Conservation (phyloP, 2,888 invertebrate species). For the Tenthredo notha region DNA sequence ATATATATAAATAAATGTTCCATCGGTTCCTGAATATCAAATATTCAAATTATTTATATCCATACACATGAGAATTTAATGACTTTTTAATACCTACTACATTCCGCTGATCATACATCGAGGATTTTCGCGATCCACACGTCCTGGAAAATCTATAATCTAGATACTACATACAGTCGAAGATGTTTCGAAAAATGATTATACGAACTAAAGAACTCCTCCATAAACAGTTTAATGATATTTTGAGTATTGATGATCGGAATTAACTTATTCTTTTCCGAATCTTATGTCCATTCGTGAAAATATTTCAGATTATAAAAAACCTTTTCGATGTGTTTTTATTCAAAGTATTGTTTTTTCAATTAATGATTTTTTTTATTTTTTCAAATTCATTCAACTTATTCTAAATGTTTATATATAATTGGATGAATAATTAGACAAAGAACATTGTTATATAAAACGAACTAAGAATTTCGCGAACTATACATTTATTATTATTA, state of each 20-base stretch:
- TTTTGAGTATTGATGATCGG: no score
- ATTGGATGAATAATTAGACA: background rate
- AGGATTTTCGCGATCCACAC: background rate
- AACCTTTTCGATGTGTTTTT: no score
- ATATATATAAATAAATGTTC: background rate
- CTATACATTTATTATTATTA: background rate
- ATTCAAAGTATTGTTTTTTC: no score
- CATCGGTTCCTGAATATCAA: background rate
- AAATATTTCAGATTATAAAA: background rate
- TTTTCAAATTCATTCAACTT: background rate
- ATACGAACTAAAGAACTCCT: background rate
- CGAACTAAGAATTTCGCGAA: background rate
- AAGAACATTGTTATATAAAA: background rate
- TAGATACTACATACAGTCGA: background rate
- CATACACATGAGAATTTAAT: background rate
- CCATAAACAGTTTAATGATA: no score
- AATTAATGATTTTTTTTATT: no score
- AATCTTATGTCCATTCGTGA: background rate
- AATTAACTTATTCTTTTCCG: background rate
- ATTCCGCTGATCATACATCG: no score
- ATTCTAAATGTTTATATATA: background rate
- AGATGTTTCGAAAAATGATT: background rate
- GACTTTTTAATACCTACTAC: background rate
- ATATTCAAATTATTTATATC: background rate
- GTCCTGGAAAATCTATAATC: background rate